Percentiles rank a stretch among this genome's conserved stretches.
Conservation (phyloP, 92 coral and sea anemone species). For the Epizoanthus ramosus region DNA sequence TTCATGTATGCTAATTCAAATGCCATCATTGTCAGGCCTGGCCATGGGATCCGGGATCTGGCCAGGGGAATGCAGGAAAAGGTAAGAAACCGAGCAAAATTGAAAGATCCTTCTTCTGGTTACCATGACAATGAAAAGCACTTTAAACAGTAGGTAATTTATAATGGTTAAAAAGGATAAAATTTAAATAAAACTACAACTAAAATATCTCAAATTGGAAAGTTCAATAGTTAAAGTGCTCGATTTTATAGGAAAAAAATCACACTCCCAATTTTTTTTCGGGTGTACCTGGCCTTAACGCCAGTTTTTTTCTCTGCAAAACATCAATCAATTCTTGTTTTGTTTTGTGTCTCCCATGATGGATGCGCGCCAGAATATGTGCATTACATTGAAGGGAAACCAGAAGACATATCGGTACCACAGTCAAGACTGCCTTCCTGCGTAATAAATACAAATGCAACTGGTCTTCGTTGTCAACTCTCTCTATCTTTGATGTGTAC, state of each 20-base stretch:
- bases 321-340: too few species aligned
- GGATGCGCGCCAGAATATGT: too few species aligned
- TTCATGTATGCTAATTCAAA: constrained; percentile 23
- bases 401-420: too few species aligned
- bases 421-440: too few species aligned
- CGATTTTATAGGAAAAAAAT: constrained; percentile 4
- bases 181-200: background rate
- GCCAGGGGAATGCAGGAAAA: background rate
- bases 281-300: constrained; percentile 22
- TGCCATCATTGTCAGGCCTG: background rate
- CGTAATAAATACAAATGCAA: too few species aligned
- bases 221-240: background rate
- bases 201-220: background rate
- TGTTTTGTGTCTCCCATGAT: too few species aligned
- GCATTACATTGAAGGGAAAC: too few species aligned
- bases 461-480: too few species aligned
- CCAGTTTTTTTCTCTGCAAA: too few species aligned
- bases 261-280: background rate
- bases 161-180: background rate
- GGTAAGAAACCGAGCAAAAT: background rate
- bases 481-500: too few species aligned
- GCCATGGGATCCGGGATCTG: background rate
- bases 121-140: background rate
- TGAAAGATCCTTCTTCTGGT: constrained; percentile 2
- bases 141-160: background rate